Evolutionary conservation across 2,113 vertebrate genomes (phyloP).

Genomic region (Rana temporaria): DNA sequence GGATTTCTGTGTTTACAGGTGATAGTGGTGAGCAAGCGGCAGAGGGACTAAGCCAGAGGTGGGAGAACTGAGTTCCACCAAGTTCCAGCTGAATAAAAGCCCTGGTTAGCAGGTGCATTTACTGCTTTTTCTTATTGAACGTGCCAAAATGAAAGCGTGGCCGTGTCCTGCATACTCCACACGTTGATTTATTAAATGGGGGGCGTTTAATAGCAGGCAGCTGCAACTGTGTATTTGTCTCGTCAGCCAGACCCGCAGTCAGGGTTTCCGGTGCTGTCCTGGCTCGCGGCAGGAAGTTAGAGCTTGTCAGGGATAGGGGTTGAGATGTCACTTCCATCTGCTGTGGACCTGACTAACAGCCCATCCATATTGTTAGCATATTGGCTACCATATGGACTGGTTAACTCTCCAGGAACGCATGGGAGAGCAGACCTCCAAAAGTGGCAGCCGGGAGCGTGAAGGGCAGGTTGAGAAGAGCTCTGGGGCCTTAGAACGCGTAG

Average conservation of each 20-base stretch:
- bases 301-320: slow-evolving; percentile 73
- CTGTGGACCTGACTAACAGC: slow-evolving; percentile 69
- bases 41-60: too few species aligned
- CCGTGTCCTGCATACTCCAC: not conserved
- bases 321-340: slow-evolving; percentile 71
- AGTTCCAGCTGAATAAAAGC: too few species aligned
- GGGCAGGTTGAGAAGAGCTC: slow-evolving; percentile 67
- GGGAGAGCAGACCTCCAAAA: slow-evolving; percentile 73
- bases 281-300: slow-evolving; percentile 72
- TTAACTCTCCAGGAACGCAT: slow-evolving; percentile 74
- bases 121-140: too few species aligned
- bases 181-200: not conserved
- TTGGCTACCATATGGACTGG: slow-evolving; percentile 75
- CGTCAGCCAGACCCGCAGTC: not conserved
- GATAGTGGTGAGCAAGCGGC: too few species aligned
- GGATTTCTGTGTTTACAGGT: too few species aligned
- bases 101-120: too few species aligned
- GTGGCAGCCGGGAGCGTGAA: slow-evolving; percentile 72
- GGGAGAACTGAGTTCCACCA: too few species aligned
- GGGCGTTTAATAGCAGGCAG: not conserved
- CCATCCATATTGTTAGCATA: slow-evolving; percentile 71
- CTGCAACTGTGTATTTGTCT: not conserved
- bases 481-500: slow-evolving; percentile 67
- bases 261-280: slow-evolving; percentile 31
- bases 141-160: too few species aligned